These are phyloP conservation scores for Dynastes maya DNA, from an alignment of 2,888 invertebrate species.

Conservation along the genomic window DNA sequence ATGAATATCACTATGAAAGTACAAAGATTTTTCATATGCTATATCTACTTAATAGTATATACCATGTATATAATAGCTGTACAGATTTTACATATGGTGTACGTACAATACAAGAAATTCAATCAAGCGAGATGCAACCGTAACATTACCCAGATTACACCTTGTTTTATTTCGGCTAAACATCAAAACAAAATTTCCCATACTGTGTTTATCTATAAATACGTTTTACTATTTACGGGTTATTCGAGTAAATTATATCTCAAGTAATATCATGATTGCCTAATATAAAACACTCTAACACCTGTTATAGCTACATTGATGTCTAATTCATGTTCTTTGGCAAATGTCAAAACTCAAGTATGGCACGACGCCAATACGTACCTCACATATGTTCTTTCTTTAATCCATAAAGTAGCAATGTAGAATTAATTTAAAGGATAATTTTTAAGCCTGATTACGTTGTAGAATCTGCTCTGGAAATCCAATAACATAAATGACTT, in stretches of 20 bases:
- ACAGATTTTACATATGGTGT: constrained; percentile 35
- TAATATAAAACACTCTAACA: constrained; percentile 11
- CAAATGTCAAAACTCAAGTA: constrained; percentile 25
- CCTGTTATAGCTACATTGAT: background rate
- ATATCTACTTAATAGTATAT: constrained; percentile 15
- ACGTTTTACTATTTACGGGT: background rate
- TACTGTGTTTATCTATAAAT: background rate
- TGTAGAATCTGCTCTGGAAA: no score
- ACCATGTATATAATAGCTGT: constrained; percentile 33
- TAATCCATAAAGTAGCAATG: background rate
- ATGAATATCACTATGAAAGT: constrained; percentile 49
- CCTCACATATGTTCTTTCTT: constrained; percentile 4
- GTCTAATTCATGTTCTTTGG: constrained; percentile 29
- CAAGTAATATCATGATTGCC: background rate
- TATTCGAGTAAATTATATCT: constrained; percentile 12
- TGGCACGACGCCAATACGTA: constrained; percentile 29
- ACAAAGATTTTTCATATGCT: constrained; percentile 44
- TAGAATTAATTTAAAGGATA: background rate
- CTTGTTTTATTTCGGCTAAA: no score
- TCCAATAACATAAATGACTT: no score
- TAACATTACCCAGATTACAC: background rate
- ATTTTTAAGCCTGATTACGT: no score
- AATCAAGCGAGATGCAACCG: constrained; percentile 1
- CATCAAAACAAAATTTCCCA: background rate
- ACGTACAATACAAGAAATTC: constrained; percentile 1